These are phyloP conservation scores for Amyelois transitella DNA, from an alignment of 1,140 invertebrate species.

Conservation along the genomic window DNA sequence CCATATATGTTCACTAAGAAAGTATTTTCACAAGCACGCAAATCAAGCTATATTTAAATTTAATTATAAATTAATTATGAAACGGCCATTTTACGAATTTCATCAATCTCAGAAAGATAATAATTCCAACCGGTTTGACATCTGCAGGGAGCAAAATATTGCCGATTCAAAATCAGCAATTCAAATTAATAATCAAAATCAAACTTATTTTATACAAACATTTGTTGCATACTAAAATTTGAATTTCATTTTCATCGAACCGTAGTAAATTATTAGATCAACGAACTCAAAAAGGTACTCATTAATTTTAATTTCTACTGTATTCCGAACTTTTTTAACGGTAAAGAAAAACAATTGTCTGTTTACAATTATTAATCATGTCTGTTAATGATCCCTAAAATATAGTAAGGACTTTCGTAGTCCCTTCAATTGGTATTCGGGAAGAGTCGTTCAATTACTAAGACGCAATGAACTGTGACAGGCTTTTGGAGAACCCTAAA, in stretches of 20 bases:
- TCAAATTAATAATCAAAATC: constrained; percentile 24
- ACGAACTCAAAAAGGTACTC: neutral
- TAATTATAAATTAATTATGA: neutral
- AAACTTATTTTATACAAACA: constrained; percentile 11
- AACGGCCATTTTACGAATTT: neutral
- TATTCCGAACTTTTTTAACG: neutral
- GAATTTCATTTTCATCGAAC: neutral
- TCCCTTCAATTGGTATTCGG: constrained; percentile 2
- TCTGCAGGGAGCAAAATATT: constrained; percentile 21
- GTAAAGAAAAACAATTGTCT: neutral
- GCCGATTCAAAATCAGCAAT: constrained; percentile 27
- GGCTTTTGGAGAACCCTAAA: constrained; percentile 3
- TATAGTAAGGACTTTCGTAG: neutral
- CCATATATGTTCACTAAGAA: neutral
- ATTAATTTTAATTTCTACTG: neutral
- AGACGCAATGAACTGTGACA: constrained; percentile 16
- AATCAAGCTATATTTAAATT: too few species aligned
- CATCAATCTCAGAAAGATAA: neutral
- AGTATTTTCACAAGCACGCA: too few species aligned
- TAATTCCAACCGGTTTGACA: constrained; percentile 26
- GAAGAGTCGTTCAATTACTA: constrained; percentile 7
- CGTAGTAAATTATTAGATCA: neutral
- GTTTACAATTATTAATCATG: neutral
- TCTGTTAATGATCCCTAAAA: neutral
- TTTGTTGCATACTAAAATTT: neutral